A percentile compares a stretch with the other conserved stretches of the same genome.
Conservation (phyloP, 2,888 invertebrate genomes). For the Phalangium opilio region DNA sequence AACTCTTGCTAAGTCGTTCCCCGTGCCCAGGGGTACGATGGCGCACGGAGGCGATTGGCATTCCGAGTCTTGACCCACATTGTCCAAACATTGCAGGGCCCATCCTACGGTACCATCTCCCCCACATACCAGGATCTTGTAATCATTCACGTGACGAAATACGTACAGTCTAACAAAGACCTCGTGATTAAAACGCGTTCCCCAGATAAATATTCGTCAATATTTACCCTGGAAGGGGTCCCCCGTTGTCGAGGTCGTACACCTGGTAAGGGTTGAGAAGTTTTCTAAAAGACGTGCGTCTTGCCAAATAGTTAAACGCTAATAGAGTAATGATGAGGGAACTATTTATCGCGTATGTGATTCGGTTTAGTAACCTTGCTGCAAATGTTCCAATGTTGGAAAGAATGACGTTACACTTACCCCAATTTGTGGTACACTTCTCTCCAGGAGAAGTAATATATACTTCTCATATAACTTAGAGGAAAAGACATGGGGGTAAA, state of each 20-base stretch:
- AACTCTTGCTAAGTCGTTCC: conserved; percentile 95
- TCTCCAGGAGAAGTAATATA: too few relatives aligned
- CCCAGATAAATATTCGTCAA: too few relatives aligned
- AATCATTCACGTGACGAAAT: conserved; percentile 94
- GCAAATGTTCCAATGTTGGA: too few relatives aligned
- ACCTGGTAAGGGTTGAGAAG: conserved; percentile 99
- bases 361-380: too few relatives aligned
- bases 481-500: too few relatives aligned
- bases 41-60: conserved; percentile 98
- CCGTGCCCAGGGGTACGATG: conserved; percentile 95
- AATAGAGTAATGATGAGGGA: too few relatives aligned
- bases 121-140: conserved; percentile 97
- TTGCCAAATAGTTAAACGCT: too few relatives aligned
- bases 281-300: conserved; percentile 93
- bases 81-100: conserved; percentile 96
- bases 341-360: too few relatives aligned
- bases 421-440: too few relatives aligned
- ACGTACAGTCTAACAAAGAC: conserved; percentile 68
- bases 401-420: too few relatives aligned
- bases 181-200: too few relatives aligned
- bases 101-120: conserved; percentile 97
- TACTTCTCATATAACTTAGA: too few relatives aligned
- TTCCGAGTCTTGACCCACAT: conserved; percentile 97
- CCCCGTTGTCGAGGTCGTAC: conserved; percentile 97
- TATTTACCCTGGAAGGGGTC: conserved; percentile 86